Evolutionary conservation across 2,797 vertebrate genomes (phyloP).

Genomic region (Alcedo atthis): DNA sequence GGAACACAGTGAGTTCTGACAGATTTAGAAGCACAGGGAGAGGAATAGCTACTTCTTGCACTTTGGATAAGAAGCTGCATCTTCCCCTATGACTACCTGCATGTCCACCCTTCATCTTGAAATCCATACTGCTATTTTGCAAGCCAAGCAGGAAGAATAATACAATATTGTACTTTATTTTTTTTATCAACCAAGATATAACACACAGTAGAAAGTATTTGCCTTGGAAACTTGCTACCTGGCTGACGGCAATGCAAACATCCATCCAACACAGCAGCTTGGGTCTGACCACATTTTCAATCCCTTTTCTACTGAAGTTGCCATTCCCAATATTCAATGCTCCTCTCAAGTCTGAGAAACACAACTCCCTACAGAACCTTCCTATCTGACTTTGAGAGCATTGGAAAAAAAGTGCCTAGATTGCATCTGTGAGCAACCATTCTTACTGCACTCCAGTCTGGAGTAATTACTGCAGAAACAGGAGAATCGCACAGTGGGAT

Average conservation of each 20-base stretch:
- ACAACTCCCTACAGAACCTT: background rate
- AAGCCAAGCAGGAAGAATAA: background rate
- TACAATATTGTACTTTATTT: background rate
- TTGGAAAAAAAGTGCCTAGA: background rate
- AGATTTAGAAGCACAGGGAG: background rate
- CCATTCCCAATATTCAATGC: background rate
- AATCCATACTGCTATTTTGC: background rate
- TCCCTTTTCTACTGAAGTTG: background rate
- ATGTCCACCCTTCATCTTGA: background rate
- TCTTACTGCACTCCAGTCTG: background rate
- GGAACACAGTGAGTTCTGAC: background rate
- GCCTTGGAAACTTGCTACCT: background rate
- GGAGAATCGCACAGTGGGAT: rapidly evolving
- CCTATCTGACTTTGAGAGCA: background rate
- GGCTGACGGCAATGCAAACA: background rate
- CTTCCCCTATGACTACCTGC: background rate
- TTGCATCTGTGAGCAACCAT: background rate
- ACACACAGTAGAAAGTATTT: background rate
- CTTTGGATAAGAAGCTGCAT: background rate
- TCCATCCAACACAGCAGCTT: background rate
- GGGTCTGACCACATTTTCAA: background rate
- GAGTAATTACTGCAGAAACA: background rate
- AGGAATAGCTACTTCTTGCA: background rate
- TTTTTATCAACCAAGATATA: background rate
- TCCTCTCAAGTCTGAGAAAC: background rate